Evolutionary conservation across 2,888 invertebrate genomes (phyloP), one percentile per base, ranked within the genome.

Genomic region (Dusona sp.): DNA sequence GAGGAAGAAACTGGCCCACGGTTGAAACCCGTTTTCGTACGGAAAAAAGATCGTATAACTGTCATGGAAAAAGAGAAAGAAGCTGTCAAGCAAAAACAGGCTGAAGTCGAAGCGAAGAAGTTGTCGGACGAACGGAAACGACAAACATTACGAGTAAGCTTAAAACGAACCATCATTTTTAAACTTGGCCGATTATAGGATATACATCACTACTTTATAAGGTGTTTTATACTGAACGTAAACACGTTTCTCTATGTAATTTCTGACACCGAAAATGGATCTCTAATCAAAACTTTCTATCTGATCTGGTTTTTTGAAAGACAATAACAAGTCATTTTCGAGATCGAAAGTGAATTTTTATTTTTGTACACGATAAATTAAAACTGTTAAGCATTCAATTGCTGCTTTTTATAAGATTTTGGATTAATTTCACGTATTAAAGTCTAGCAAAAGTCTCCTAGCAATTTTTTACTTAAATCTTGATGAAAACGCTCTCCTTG

Each of bases 61-160:
- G 97, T 99, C 25, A 97, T 98, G 89, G 99, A 99, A 94, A 97
- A 97, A 90, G 99, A 99, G 91, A 97, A 97, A 70, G 98, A 99
- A 94, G 96, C 97, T 22, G 96, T 97, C 88, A 97, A 97, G 89
- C 97, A 98, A 91, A 98, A 98, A 92, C 98, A 98, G 93, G 95
- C 97, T 79, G 98, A 99, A 94, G 93, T 96, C 0, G 99, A 99
- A 91, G 96, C 97, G 0, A 97, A 97, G 90, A 97, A 97, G 92
- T 96, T 97, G 90, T 98, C 97, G 2, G 99, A 99, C 92, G 99
- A 99, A 89, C 95, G 98, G 84, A 95, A 98, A 88, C 95, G 97
- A 80, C 97, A 99, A 89, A 98, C 99, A 0, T 95, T 99, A 22
- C 97, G 97, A 92, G 95, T 96, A 90, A 68, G 45, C 11, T 22